Evolutionary conservation across 1,140 invertebrate genomes (phyloP), one percentile per base, ranked within the genome.

Genomic region (Uloborus diversus): DNA sequence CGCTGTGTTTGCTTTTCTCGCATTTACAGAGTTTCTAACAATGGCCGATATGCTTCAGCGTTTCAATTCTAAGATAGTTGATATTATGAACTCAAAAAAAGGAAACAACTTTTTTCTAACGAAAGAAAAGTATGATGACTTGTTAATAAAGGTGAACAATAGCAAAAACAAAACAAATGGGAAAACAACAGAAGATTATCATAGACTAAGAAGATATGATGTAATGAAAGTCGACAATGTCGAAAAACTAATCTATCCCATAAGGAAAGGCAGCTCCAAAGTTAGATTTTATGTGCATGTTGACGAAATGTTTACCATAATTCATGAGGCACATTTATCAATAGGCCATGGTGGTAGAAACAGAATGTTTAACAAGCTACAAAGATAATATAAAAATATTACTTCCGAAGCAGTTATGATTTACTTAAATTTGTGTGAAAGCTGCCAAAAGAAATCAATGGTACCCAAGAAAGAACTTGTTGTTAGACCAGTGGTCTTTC

Each of bases 391-490:
- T 27, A 37, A 71, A 71, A 71, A 57, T 11, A 33, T 33, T 23
- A 57, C 20, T 11, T 14, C 27, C 30, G 28, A 71, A 37, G 25
- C 32, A 37, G 20, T 71, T 0, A 56, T 71, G 7, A 56, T 33
- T 56, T 71, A 57, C 37, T 56, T 71, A 35, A 71, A 71, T 57
- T 20, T 57, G 28, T 53, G 30, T 56, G n/a, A 30, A 20, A 56
- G 5, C 13, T 71, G 49, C 23, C 17, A 71, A 7, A 33, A 59
- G 62, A 75, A n/a, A n/a, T n/a, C n/a, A n/a, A n/a, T n/a, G 30
- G 53, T 59, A n/a, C 53, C 32, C 27, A 73, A 73, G 32, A 73
- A 73, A 73, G 49, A n/a, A n/a, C n/a, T n/a, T n/a, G n/a, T n/a
- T n/a, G n/a, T n/a, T n/a, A 30, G 53, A 33, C 2, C 69, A 57